Conservation (phyloP, 2,797 vertebrate species). For the Takifugu rubripes region DNA sequence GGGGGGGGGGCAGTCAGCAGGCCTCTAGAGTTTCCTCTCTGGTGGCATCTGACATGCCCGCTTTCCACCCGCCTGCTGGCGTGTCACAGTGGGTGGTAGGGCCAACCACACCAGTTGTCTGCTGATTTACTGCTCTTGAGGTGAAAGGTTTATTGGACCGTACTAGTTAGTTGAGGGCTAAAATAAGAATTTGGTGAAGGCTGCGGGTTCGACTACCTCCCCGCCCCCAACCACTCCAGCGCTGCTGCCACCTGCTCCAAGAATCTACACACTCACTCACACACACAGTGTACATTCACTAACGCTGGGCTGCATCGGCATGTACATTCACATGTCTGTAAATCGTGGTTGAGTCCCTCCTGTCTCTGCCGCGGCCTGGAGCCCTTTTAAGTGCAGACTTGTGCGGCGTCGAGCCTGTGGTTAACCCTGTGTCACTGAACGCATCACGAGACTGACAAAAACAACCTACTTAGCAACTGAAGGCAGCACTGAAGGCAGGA, state of each 20-base stretch:
- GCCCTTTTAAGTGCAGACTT: background rate
- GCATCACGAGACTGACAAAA: background rate
- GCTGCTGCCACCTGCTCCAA: slow-evolving; percentile 50
- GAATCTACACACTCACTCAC: slow-evolving; percentile 15
- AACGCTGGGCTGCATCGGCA: slow-evolving; percentile 5
- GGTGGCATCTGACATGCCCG: slow-evolving; percentile 73
- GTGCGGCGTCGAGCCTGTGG: slow-evolving; percentile 6
- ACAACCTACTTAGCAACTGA: too few relatives aligned
- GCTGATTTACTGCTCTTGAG: slow-evolving; percentile 68
- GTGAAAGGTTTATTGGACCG: slow-evolving; percentile 75
- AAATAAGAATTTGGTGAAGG: slow-evolving; percentile 69
- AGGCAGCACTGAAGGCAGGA: too few relatives aligned
- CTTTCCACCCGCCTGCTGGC: slow-evolving; percentile 64
- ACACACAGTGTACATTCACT: slow-evolving; percentile 32
- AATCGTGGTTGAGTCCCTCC: background rate
- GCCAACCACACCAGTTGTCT: slow-evolving; percentile 73
- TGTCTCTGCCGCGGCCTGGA: slow-evolving; percentile 1
- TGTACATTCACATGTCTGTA: slow-evolving; percentile 17
- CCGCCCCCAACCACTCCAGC: background rate
- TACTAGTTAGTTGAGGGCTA: slow-evolving; percentile 73
- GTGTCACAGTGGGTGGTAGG: slow-evolving; percentile 77
- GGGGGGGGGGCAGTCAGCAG: slow-evolving; percentile 33
- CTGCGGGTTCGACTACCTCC: slow-evolving; percentile 43
- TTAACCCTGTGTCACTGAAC: slow-evolving; percentile 11
- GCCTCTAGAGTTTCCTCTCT: slow-evolving; percentile 72